Base-by-base conservation (phyloP, 2,113 vertebrate genomes). In the Benitochromis conjunctus region DNA sequence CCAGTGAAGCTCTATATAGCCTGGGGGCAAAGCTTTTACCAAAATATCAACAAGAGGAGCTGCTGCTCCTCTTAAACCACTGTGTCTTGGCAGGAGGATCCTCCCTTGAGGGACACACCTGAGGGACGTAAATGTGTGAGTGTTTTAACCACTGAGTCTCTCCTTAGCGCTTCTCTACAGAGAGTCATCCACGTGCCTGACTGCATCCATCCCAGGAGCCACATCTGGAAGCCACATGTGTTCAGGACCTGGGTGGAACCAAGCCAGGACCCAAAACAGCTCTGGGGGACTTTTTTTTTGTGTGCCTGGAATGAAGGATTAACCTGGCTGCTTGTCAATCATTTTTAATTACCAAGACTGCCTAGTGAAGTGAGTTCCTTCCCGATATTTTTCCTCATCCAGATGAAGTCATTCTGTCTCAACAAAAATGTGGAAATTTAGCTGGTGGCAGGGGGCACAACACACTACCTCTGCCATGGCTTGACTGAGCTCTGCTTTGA, bases 181-280 rank as follows among this genome's bases (percentile, higher is more conserved):
- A 86, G 78, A 89, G 19, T 66, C 69, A 69, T 83, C 79, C 86
- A 91, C 57, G 41, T 80, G 91, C 85, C 85, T 11, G 76, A 86
- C 80, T 56, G 6, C 89, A 91, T 86, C 80, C 87, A 83, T 77
- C 66, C 89, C 82, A 53, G 29, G 26, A 64, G 80, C 77, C 53
- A 86, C 94, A 95, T 94, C 94, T 96, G 95, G 94, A 89, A 26
- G 48, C 92, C 94, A 96, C 90, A 94, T 95, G 95, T 88, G 80
- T 83, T 89, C 8, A 71, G 71, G 74, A 57, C 41, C 81, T 34
- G 64, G 74, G 62, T 86, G 89, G 84, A 89, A 79, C 14, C 7
- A 77, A 89, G 85, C 86, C 82, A 87, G 77, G 71, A 58, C 87
- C 83, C 85, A 77, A 74, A 91, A 89, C 86, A 81, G 85, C 91